Base-by-base conservation (phyloP, 2,888 invertebrate genomes). In the Thyatira batis region DNA sequence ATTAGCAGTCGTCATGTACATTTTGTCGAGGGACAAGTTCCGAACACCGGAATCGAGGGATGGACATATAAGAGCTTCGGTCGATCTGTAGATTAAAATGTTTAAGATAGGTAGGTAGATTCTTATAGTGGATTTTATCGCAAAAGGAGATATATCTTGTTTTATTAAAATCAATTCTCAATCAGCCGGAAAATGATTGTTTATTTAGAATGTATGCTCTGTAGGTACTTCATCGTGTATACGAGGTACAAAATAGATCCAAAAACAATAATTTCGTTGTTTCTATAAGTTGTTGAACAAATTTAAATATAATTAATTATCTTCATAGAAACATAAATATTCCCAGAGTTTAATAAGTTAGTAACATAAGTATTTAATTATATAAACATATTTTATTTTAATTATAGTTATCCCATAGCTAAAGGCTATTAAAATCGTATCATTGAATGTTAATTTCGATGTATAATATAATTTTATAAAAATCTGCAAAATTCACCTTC, bases 1-100 rank as follows among this genome's bases (percentile, higher is more conserved):
- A 60, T 92, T 93, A 60, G 94, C 95, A 57, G 89, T 95, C 70
- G 92, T 95, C 80, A 93, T 93, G 77, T 95, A 94, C 84, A 93
- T 94, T 75, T 86, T 94, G 64, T 93, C 93, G 69, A 90, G 94
- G 67, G 92, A 94, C 78, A 93, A 94, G 76, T 94, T 91, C 73
- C 85, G 86, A 57, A 76, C 81, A 21, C 75, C 82, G 69, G 93
- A 86, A 81, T 85, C 80, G 66, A 82, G 82, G 56, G 86, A 80
- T 50, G 73, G 77, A 45, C 83, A 93, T 61, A 93, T 94, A 76
- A 89, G 94, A 66, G 89, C 89, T 50, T 92, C 93, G 25, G 93
- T 93, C 56, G 93, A 94, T 75, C 84, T 93, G 69, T 94, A 93
- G 82, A 85, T 55, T 27, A 20, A 20, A 13, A 23, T 20, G 30